Evolutionary conservation across 1,140 invertebrate species (phyloP).

Genomic region (Hetaerina americana): DNA sequence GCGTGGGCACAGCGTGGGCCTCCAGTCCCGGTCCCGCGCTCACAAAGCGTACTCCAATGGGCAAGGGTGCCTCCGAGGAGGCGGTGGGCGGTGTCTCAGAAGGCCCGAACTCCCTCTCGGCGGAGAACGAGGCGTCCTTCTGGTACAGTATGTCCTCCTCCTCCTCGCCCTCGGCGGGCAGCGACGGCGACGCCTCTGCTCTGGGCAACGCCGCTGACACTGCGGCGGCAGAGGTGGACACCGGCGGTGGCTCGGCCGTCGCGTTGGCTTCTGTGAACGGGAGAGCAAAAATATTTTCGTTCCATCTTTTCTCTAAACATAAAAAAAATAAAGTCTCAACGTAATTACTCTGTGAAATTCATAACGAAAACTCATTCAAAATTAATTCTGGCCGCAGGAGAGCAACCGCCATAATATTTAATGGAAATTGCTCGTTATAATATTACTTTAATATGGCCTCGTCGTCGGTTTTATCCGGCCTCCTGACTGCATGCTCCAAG

Average conservation of each 20-base stretch:
- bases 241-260: not conserved
- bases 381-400: too few relatives aligned
- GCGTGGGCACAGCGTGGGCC: slow-evolving; percentile 3
- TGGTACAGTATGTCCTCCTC: slow-evolving; percentile 64
- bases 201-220: too few relatives aligned
- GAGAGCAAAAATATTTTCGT: too few relatives aligned
- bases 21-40: slow-evolving; percentile 36
- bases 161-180: slow-evolving; percentile 32
- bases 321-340: too few relatives aligned
- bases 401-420: too few relatives aligned
- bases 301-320: too few relatives aligned
- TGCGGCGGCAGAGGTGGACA: not conserved
- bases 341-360: too few relatives aligned
- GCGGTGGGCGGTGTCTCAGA: not conserved
- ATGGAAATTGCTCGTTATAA: too few relatives aligned
- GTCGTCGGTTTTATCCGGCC: too few relatives aligned
- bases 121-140: slow-evolving; percentile 67
- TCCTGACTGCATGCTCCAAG: too few relatives aligned
- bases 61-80: not conserved
- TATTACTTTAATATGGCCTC: too few relatives aligned
- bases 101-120: slow-evolving; percentile 41
- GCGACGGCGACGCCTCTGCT: slow-evolving; percentile 6
- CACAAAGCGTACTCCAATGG: slow-evolving; percentile 17
- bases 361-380: too few relatives aligned
- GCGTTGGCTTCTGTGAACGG: not conserved